Base-by-base conservation (phyloP, 2,888 invertebrate genomes). In the Epinotia ramella region DNA sequence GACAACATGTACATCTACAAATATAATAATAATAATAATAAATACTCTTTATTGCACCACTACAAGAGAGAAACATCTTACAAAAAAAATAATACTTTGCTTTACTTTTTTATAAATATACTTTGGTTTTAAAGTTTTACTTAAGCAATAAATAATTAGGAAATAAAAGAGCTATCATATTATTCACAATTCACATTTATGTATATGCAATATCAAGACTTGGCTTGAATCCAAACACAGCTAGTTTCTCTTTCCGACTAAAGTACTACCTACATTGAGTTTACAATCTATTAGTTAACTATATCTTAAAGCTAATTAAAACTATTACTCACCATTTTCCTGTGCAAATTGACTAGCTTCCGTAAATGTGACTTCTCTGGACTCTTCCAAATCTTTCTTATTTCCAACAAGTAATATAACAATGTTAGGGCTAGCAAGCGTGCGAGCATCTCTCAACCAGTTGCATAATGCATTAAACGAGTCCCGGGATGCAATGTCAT, bases 401-500 rank as follows among this genome's bases (percentile, higher is more conserved):
- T 97, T 97, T 20, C 97, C 97, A 69, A 97, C 97, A 77, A 97
- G 92, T 63, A 97, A 91, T 81, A 97, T 97, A 16, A 97, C 96
- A 83, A 97, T 97, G 85, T 97, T 97, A 13, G 97, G 97, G 87
- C 97, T 97, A 70, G 97, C 97, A 79, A 97, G 91, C 13, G 97
- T 97, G 59, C 97, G 95, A 0, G 97, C 97, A 93, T 97, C 97
- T 81, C 96, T 95, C 67, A 97, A 90, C 98, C 98, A 98, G 82
- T 98, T 98, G 2, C 97, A 96, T 76, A 98, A 92, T 75, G 98
- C 98, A 92, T 98, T 98, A 88, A 98, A 98, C n/a, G 98, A 98
- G 87, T 98, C 98, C 73, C 98, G 95, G 67, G 98, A 96, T 62
- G 98, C 98, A 78, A 98, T 97, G 85, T 98, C 98, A 88, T 98